Evolutionary conservation across 2,888 invertebrate genomes (phyloP), one percentile per base, ranked within the genome.

Genomic region (Drosophila melanosoma): DNA sequence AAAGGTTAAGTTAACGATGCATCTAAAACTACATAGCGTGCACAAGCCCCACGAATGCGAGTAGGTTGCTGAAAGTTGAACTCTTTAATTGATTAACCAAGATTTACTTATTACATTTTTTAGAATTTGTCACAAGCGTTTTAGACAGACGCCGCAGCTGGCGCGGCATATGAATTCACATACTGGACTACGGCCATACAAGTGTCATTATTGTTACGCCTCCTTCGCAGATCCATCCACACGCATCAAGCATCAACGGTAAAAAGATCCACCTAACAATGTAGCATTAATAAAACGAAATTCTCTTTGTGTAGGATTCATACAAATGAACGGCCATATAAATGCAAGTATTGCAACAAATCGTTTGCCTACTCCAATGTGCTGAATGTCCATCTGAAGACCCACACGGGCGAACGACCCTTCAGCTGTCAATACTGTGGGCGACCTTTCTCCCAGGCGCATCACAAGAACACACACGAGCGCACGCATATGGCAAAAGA

Each of bases 161-260:
- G 88, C 91, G 4, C 85, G 93, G 0, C 93, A 93, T 60, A 87
- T 87, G 87, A 87, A 87, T 66, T 89, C 92, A 0, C 92, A 92
- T 62, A 92, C 91, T 1, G 92, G 92, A 4, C 83, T 85, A 36
- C 89, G 92, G 2, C 93, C 93, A 0, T 93, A 92, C 59, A 89
- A 90, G 38, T 93, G 93, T 49, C 87, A 90, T 35, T 92, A 78
- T 66, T 93, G 93, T 58, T 81, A 88, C n/a, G 82, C 92, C 5
- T 79, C 90, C 23, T 93, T 93, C 68, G 92, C 91, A 1, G 93
- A 93, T 83, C 92, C 92, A 4, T 93, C 93, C 0, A 93, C 92
- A 3, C 82, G 92, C 11, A 92, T 92, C 4, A 93, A 93, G 70
- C 93, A 93, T 68, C 87, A 92, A 78, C 82, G 93, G 92, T 92